phyloP scores from a whole-genome alignment of 1,140 invertebrate species.

The Caenorhabditis latens region DNA sequence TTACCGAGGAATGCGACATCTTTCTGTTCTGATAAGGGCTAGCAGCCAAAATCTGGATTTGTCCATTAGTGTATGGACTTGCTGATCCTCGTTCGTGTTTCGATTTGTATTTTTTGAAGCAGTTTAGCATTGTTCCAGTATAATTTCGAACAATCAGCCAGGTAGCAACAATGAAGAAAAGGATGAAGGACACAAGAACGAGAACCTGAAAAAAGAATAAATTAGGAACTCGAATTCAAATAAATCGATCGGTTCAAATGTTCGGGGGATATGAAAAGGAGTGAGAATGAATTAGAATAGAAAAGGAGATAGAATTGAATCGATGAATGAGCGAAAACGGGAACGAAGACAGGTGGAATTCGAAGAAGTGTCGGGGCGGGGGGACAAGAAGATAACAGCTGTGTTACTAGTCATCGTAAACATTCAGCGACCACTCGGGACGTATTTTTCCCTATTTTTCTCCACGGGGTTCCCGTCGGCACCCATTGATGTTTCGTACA shows the following conservation, averaged over 20 bases:
- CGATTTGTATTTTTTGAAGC: slow-evolving; percentile 40
- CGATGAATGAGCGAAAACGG: slow-evolving; percentile 19
- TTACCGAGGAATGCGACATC: slow-evolving; percentile 32
- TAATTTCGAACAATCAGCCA: not conserved
- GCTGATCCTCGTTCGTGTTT: slow-evolving; percentile 15
- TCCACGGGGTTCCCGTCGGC: slow-evolving; percentile 46
- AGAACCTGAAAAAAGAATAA: slow-evolving; percentile 19
- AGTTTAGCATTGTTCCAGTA: slow-evolving; percentile 40
- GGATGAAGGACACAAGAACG: slow-evolving; percentile 10
- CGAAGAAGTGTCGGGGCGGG: slow-evolving; percentile 6
- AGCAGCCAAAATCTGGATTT: slow-evolving; percentile 34
- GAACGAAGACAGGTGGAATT: slow-evolving; percentile 53
- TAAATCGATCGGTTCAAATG: not conserved
- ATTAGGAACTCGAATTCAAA: not conserved
- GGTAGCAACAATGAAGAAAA: slow-evolving; percentile 6
- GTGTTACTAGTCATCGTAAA: slow-evolving; percentile 54
- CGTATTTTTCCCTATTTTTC: slow-evolving; percentile 5
- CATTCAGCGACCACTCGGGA: slow-evolving; percentile 31
- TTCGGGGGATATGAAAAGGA: not conserved
- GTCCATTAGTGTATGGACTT: slow-evolving; percentile 28
- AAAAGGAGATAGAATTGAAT: slow-evolving; percentile 37
- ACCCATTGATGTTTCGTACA: slow-evolving; percentile 46
- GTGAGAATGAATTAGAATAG: not conserved
- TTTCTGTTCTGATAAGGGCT: slow-evolving; percentile 42
- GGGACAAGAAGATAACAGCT: slow-evolving; percentile 52